Base-by-base conservation (phyloP, 2,797 vertebrate species). In the Darevskia nairensis region DNA sequence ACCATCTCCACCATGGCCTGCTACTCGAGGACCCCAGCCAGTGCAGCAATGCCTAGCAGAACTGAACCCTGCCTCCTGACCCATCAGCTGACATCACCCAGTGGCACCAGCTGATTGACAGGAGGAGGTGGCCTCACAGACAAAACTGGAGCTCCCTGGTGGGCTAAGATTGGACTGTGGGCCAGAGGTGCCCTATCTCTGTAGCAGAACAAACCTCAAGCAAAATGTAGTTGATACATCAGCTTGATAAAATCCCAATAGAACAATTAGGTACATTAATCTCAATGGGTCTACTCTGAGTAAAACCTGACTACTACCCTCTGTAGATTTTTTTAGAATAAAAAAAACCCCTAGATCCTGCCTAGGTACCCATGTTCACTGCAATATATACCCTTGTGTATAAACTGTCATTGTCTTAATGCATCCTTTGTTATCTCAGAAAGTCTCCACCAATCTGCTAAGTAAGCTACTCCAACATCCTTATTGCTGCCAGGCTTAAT, bases 401-500 rank as follows among this genome's bases (percentile, higher is more conserved):
- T 44, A 76, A 23, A 3, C 86, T 27, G 13, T 64, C 74, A 29
- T 74, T 35, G 35, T 74, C 35, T 32, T 35, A 64, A 23, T 35
- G 6, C 0, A 0, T 8, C 75, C 41, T 77, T 0, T 78, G 68
- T 84, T 80, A 89, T 90, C 86, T 90, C 83, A 61, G 84, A 81
- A 94, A 75, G 35, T 87, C 92, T 90, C 69, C 85, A 86, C 86
- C 88, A 89, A 68, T 93, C 68, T 86, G 41, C 76, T 93, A 82
- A 93, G 90, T 78, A 86, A 91, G 66, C 41, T 84, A 69, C 17
- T 41, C 81, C 35, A 69, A 92, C 77, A 93, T 90, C 85, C 90
- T 89, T 89, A 94, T 94, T 95, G 90, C 80, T 95, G 88, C 87
- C 89, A 95, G 76, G 82, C 85, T 89, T 93, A 93, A 95, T 92